A percentile compares a stretch with the other conserved stretches of the same genome.
Evolutionary conservation across 1,140 invertebrate genomes (phyloP).

Genomic region (Ectropis grisescens): DNA sequence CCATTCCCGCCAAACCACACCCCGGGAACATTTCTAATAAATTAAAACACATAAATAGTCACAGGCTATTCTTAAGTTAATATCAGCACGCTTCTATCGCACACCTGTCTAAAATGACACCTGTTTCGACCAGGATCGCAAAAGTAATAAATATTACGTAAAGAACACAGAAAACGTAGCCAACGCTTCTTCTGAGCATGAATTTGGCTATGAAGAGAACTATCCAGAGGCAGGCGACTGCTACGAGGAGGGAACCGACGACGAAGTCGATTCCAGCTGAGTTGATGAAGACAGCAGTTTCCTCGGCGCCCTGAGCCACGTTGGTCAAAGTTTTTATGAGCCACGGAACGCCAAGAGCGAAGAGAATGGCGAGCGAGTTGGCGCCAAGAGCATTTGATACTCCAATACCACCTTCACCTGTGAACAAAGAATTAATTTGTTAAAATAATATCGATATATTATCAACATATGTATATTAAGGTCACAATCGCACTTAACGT

Average conservation of each 20-base stretch:
- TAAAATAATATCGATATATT: too few species aligned
- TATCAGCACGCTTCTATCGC: too few species aligned
- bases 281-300: slow-evolving; percentile 62
- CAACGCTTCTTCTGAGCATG: slow-evolving; percentile 71
- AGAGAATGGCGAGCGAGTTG: slow-evolving; percentile 86
- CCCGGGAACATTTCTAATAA: too few species aligned
- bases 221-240: slow-evolving; percentile 72
- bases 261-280: slow-evolving; percentile 76
- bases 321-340: slow-evolving; percentile 79
- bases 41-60: too few species aligned
- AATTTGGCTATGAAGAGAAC: slow-evolving; percentile 73
- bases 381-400: slow-evolving; percentile 88
- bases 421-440: slow-evolving; percentile 35
- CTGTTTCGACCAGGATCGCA: slow-evolving; percentile 60
- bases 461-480: too few species aligned
- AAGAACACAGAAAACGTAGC: slow-evolving; percentile 69
- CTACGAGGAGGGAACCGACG: slow-evolving; percentile 73
- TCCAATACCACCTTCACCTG: slow-evolving; percentile 87
- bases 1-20: too few species aligned
- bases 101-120: slow-evolving; percentile 36
- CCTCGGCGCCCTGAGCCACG: slow-evolving; percentile 47
- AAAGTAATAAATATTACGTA: slow-evolving; percentile 76
- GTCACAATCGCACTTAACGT: too few species aligned
- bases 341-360: slow-evolving; percentile 91
- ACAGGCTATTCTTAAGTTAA: too few species aligned